A percentile compares a stretch with the other conserved stretches of the same genome.
phyloP scores from a whole-genome alignment of 2,113 vertebrate species.

The Irena cyanogastra region DNA sequence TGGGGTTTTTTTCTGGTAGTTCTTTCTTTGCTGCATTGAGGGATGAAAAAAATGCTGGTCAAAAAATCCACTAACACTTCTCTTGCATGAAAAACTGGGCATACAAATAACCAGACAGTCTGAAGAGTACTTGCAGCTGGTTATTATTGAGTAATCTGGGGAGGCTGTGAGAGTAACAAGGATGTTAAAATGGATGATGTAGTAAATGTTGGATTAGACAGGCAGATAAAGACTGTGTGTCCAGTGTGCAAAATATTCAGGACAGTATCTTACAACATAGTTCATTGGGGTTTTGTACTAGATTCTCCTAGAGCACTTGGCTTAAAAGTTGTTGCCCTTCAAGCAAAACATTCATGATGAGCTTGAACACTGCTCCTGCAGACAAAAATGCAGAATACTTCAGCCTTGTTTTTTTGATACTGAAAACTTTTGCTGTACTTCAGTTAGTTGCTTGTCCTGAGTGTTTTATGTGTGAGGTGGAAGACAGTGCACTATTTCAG shows the following conservation, averaged over 20 bases:
- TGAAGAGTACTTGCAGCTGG: not conserved
- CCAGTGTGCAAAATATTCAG: not conserved
- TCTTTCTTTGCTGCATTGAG: not conserved
- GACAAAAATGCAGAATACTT: not conserved
- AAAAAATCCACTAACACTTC: not conserved
- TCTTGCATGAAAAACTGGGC: not conserved
- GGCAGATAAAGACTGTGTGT: not conserved
- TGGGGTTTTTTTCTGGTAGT: not conserved
- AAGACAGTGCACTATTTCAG: not conserved
- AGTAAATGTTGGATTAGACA: not conserved
- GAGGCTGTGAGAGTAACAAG: not conserved
- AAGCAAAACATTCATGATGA: not conserved
- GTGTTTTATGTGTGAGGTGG: not conserved
- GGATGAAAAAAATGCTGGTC: not conserved
- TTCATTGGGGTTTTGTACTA: not conserved
- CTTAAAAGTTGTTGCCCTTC: not conserved
- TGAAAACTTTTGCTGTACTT: not conserved
- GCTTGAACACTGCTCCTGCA: not conserved
- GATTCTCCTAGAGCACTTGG: not conserved
- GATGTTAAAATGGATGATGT: not conserved
- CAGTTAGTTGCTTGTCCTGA: not conserved
- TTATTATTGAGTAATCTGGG: not conserved
- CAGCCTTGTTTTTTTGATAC: not conserved
- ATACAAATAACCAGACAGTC: not conserved
- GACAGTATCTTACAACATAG: not conserved